Conservation (phyloP, 2,113 vertebrate genomes). For the Salvator merianae region DNA sequence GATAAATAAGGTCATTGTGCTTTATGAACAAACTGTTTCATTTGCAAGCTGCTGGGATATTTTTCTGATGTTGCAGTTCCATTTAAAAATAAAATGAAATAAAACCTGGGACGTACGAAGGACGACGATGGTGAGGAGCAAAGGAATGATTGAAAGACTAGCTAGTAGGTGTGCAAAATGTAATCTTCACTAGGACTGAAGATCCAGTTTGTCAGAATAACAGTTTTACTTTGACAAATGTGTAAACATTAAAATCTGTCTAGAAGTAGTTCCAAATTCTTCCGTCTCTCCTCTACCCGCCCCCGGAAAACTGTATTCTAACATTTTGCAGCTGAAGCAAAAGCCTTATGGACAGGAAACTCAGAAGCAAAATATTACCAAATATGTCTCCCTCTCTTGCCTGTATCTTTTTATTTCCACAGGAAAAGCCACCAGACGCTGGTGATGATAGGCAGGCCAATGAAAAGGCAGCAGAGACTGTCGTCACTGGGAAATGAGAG, state of each 20-base stretch:
- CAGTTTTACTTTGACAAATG: conserved; percentile 77
- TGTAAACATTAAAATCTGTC: conserved; percentile 81
- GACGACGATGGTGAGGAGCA: conserved; percentile 56
- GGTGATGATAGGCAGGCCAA: conserved; percentile 60
- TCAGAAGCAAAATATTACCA: conserved; percentile 78
- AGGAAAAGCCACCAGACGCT: conserved; percentile 67
- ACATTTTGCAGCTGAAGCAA: conserved; percentile 78
- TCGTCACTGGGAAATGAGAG: conserved; percentile 38
- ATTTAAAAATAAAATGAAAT: conserved; percentile 23
- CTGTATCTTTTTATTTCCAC: conserved; percentile 77
- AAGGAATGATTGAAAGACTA: conserved; percentile 64
- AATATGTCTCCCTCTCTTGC: conserved; percentile 78
- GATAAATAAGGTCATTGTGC: neutral
- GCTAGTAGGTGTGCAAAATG: conserved; percentile 60
- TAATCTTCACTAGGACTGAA: conserved; percentile 68
- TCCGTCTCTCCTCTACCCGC: conserved; percentile 50
- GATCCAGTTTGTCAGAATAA: conserved; percentile 58
- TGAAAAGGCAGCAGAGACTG: conserved; percentile 39
- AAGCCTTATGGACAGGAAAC: conserved; percentile 69
- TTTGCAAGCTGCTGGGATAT: conserved; percentile 55
- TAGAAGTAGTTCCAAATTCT: conserved; percentile 80
- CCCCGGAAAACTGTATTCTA: conserved; percentile 39
- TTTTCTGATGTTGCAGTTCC: conserved; percentile 67
- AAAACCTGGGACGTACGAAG: conserved; percentile 57
- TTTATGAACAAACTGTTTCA: conserved; percentile 57